Base-by-base conservation (phyloP, 1,140 invertebrate genomes). In the Atta texana region DNA sequence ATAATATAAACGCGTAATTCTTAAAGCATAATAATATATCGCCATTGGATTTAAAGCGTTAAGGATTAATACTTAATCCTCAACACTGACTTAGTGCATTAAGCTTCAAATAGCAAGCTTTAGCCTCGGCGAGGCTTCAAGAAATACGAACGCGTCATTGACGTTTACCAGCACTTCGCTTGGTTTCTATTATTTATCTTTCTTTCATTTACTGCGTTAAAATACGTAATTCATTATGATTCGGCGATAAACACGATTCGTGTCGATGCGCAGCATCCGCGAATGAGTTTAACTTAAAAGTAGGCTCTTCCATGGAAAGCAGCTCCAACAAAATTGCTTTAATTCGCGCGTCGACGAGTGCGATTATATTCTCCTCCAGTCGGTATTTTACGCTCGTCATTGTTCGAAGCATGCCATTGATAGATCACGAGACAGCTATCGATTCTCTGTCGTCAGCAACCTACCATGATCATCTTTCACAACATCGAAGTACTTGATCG, bases 221-320 rank as follows among this genome's bases (percentile, higher is more conserved):
- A 81, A 87, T 57, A 39, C 71, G n/a, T 80, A 86, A 89, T 77
- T 82, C 61, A 63, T 12, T 44, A 61, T 16, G 59, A 49, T 78
- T 88, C 74, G 59, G 28, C 44, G 74, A 24, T 89, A 88, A 88
- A 88, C 80, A 59, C 39, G 59, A 59, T 53, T 74, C 80, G 66
- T 78, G n/a, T 14, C 78, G 57, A 57, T 74, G 57, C 39, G 53
- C 64, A 39, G 75, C 61, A 14, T 44, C 21, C 24, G 59, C 34
- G 86, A 88, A 59, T 18, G 72, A 85, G 72, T 88, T 88, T 85
- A 88, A 89, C 72, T 89, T 88, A 88, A 89, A 85, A 88, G 59
- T 69, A 63, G 68, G 55, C 68, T 66, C 24, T 77, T 34, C 2
- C 44, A 39, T 18, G n/a, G 39, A 44, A 31, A 55, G 74, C 28